These are phyloP conservation scores for Eulemur mongoz DNA, from an alignment of 2,797 vertebrate genomes.

Conservation along the genomic window DNA sequence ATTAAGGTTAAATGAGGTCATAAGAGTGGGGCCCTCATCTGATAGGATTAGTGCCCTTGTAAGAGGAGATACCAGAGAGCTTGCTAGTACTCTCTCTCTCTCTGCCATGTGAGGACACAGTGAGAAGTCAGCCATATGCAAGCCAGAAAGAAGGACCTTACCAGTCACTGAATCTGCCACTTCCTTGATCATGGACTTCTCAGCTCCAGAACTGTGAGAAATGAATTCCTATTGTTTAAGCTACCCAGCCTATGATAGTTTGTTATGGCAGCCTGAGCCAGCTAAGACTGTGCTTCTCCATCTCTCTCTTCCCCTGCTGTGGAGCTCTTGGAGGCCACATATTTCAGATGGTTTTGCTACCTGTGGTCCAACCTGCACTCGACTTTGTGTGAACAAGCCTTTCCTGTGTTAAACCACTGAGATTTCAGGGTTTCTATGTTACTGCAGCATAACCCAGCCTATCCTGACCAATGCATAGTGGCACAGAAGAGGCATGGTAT, in stretches of 20 bases:
- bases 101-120: background rate
- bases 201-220: background rate
- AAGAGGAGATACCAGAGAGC: background rate
- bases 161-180: background rate
- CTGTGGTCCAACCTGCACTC: background rate
- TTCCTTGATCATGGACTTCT: background rate
- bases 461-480: background rate
- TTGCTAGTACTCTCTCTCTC: background rate
- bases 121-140: background rate
- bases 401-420: background rate
- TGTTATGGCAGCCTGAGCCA: background rate
- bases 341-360: background rate
- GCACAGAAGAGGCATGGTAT: background rate
- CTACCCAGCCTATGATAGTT: background rate
- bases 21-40: background rate
- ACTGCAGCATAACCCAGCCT: background rate
- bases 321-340: background rate
- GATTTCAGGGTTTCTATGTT: background rate
- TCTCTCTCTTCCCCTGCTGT: background rate
- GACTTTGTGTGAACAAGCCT: background rate
- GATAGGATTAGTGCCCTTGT: background rate
- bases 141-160: background rate
- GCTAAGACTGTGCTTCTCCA: background rate
- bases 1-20: background rate
- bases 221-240: background rate